phyloP scores from a whole-genome alignment of 2,888 invertebrate species.

The Odontocerum albicorne region DNA sequence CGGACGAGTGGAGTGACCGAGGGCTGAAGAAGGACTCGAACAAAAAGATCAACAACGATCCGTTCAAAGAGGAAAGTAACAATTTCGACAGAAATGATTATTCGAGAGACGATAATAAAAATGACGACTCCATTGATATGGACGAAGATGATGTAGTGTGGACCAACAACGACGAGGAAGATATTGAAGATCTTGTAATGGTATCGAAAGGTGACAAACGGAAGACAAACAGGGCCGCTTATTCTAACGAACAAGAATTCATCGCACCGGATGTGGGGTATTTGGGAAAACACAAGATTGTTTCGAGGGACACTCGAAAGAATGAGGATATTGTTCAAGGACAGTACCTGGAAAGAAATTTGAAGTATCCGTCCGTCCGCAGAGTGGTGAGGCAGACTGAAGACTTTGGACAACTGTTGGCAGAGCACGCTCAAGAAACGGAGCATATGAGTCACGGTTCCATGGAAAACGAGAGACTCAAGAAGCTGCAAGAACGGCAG shows the following conservation, averaged over 20 bases:
- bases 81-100: conserved; percentile 6
- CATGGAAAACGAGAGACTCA: conserved; percentile 22
- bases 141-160: conserved; percentile 26
- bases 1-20: conserved; percentile 22
- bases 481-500: conserved; percentile 21
- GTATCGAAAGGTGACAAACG: background rate
- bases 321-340: too few relatives aligned
- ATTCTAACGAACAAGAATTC: background rate
- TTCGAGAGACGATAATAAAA: conserved; percentile 5
- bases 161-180: conserved; percentile 27
- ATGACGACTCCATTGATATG: conserved; percentile 14
- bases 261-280: background rate
- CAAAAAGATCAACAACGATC: background rate
- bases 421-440: too few relatives aligned
- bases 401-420: background rate
- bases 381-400: background rate
- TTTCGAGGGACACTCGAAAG: background rate
- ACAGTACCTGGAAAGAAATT: too few relatives aligned
- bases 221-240: too few relatives aligned
- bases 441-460: too few relatives aligned
- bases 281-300: conserved; percentile 17
- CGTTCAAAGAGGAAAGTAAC: conserved; percentile 2
- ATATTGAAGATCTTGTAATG: conserved; percentile 22
- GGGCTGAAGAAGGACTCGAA: conserved; percentile 9
- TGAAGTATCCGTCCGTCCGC: background rate